Evolutionary conservation across 1,140 invertebrate species (phyloP).

Genomic region (Halesus radiatus): DNA sequence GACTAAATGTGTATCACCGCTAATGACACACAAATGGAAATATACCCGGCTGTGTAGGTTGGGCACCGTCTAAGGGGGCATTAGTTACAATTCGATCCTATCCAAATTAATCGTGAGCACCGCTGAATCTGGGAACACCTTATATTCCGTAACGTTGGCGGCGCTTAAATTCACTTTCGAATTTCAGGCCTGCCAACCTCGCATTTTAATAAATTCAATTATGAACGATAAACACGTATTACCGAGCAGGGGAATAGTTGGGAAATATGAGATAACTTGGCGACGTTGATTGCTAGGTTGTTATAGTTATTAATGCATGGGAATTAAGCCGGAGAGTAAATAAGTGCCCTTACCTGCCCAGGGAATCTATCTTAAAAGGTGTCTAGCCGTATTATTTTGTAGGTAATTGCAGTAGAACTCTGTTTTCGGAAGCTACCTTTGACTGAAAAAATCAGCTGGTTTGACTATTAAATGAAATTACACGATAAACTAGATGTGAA

Average conservation of each 20-base stretch:
- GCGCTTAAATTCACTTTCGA: not conserved
- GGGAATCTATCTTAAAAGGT: no score
- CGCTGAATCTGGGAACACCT: conserved; percentile 4
- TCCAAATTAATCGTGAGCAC: not conserved
- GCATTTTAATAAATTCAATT: conserved; percentile 28
- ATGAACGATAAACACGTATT: conserved; percentile 24
- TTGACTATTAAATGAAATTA: no score
- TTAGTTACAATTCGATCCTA: not conserved
- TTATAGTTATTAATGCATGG: no score
- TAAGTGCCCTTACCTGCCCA: no score
- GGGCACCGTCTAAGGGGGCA: no score
- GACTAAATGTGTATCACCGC: not conserved
- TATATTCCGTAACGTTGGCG: not conserved
- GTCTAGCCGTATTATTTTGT: no score
- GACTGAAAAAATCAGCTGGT: no score
- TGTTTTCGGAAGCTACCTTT: no score
- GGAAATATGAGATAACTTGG: not conserved
- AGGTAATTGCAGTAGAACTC: no score
- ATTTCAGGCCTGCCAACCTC: not conserved
- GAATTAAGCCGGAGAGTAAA: no score
- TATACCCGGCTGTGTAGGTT: not conserved
- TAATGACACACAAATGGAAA: conserved; percentile 1
- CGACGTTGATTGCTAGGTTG: not conserved
- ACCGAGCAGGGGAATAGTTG: not conserved
- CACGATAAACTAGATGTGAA: no score